A percentile compares a stretch with the other conserved stretches of the same genome.
These are phyloP conservation scores for Sinocyclocheilus rhinocerous DNA, from an alignment of 2,113 vertebrate species.

Conservation along the genomic window DNA sequence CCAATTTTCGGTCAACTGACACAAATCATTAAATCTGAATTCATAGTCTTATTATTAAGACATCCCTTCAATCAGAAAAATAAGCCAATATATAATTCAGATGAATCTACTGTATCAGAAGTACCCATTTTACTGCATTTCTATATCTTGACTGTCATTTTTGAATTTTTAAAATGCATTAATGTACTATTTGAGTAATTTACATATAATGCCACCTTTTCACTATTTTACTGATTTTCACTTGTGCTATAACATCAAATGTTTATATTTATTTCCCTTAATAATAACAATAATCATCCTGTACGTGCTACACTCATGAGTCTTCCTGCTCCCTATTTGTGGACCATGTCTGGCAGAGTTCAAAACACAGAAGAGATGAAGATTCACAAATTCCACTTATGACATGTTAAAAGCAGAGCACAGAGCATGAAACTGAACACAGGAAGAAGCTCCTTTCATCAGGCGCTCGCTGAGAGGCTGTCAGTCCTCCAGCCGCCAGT, in stretches of 20 bases:
- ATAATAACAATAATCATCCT: background rate
- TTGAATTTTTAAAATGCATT: background rate
- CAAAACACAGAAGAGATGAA: background rate
- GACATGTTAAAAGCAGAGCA: constrained; percentile 46
- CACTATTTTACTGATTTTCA: background rate
- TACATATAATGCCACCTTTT: background rate
- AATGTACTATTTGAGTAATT: background rate
- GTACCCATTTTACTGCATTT: background rate
- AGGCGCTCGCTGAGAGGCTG: constrained; percentile 31
- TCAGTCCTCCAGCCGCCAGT: constrained; percentile 65
- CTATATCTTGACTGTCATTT: background rate
- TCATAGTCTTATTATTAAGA: no score
- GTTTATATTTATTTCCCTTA: background rate
- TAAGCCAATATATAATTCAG: background rate
- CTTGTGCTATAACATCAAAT: background rate
- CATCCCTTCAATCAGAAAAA: background rate
- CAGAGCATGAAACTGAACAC: constrained; percentile 25
- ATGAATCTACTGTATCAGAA: background rate
- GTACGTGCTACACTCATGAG: background rate
- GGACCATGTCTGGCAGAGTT: background rate
- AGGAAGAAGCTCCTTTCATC: constrained; percentile 50
- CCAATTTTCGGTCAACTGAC: no score
- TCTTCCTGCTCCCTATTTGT: background rate
- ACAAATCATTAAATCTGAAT: no score
- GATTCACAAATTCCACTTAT: constrained; percentile 31